Evolutionary conservation across 2,888 invertebrate genomes (phyloP).

Genomic region (Ecdyonurus torrentis): DNA sequence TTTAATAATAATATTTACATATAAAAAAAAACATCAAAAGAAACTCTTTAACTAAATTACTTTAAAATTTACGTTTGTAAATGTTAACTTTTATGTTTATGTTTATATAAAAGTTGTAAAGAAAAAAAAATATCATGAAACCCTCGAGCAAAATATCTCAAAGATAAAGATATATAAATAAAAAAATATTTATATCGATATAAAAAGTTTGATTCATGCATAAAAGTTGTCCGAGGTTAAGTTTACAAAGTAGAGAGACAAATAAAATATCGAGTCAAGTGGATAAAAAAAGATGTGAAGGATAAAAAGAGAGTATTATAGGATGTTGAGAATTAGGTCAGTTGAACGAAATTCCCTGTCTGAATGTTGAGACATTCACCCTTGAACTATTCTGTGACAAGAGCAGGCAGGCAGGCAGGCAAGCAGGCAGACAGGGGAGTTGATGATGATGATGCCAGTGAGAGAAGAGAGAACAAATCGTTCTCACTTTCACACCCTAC

Average conservation of each 20-base stretch:
- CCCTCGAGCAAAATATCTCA: not conserved
- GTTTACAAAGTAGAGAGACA: not conserved
- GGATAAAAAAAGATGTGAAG: not conserved
- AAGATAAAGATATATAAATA: not conserved
- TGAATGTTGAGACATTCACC: not conserved
- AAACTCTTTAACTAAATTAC: not conserved
- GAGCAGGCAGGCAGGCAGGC: not conserved
- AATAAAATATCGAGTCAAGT: not conserved
- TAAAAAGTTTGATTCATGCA: not conserved
- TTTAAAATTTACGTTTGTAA: not conserved
- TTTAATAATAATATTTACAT: no score
- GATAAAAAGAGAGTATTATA: not conserved
- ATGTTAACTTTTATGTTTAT: no score
- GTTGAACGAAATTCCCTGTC: not conserved
- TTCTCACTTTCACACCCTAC: slow-evolving; percentile 4
- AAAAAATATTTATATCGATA: not conserved
- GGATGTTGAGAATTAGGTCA: not conserved
- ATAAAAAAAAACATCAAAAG: not conserved
- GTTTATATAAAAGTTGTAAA: no score
- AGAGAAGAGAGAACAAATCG: slow-evolving; percentile 2
- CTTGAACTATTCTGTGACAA: not conserved
- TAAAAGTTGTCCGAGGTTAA: not conserved
- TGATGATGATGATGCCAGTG: not conserved
- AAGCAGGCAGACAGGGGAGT: not conserved
- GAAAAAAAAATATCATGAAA: no score